Conservation (phyloP, 2,113 vertebrate species). For the Pedetes capensis region DNA sequence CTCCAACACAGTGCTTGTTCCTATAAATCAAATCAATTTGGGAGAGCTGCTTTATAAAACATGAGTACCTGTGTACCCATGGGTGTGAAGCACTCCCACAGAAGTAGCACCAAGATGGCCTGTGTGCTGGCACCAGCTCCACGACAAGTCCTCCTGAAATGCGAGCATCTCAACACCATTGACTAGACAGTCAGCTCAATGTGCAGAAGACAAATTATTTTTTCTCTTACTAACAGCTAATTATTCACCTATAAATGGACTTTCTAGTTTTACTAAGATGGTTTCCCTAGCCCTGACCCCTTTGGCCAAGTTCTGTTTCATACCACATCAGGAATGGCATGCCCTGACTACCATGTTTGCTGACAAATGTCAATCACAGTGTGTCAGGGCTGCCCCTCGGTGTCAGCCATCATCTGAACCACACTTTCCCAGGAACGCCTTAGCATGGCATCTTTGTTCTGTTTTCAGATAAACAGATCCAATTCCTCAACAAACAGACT, state of each 20-base stretch:
- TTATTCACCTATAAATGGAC: neutral
- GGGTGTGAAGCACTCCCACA: conserved; percentile 42
- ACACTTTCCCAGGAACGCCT: conserved; percentile 91
- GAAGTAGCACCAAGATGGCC: neutral
- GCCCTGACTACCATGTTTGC: conserved; percentile 65
- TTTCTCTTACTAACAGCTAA: neutral
- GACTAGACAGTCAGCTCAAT: conserved; percentile 7
- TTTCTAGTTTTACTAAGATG: neutral
- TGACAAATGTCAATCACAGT: conserved; percentile 94
- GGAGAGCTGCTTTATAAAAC: neutral
- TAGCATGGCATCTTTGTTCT: conserved; percentile 88
- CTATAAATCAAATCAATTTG: neutral
- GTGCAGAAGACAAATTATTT: neutral
- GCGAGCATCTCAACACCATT: neutral
- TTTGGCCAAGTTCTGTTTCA: neutral
- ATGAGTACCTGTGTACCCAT: neutral
- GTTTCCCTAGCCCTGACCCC: neutral
- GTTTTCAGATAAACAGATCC: conserved; percentile 99
- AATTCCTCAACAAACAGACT: conserved; percentile 98
- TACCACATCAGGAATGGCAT: conserved; percentile 43
- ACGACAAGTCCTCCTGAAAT: neutral
- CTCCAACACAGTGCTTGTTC: neutral
- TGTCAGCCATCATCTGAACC: conserved; percentile 86
- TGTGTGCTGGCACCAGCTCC: neutral
- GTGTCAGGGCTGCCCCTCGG: conserved; percentile 81